A percentile compares a stretch with the other conserved stretches of the same genome.
Conservation (phyloP, 2,797 vertebrate species). For the Loriculus beryllinus region DNA sequence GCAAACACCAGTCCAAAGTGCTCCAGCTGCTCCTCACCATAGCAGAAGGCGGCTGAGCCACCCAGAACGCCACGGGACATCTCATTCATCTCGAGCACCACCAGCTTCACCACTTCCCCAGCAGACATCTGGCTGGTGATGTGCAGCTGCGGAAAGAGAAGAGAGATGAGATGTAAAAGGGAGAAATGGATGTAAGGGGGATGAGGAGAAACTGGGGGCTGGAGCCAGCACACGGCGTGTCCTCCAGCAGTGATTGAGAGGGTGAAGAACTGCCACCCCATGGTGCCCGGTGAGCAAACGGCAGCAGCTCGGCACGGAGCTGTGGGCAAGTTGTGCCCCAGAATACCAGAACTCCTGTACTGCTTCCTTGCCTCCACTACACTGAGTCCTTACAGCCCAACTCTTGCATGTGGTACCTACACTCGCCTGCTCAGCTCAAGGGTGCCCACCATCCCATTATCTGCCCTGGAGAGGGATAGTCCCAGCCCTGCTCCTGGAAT, state of each 20-base stretch:
- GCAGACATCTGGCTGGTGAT: slow-evolving; percentile 82
- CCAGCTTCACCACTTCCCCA: slow-evolving; percentile 85
- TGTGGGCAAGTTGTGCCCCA: rapidly evolving
- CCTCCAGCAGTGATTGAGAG: rapidly evolving
- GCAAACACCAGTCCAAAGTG: slow-evolving; percentile 87
- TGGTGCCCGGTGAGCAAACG: rapidly evolving
- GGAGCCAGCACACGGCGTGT: rapidly evolving
- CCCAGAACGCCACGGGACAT: slow-evolving; percentile 75
- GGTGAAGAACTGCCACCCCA: background rate
- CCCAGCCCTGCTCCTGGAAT: background rate
- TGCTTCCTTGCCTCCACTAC: background rate
- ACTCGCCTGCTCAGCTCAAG: rapidly evolving
- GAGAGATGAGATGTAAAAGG: background rate
- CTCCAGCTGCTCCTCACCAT: slow-evolving; percentile 82
- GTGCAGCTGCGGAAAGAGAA: slow-evolving; percentile 78
- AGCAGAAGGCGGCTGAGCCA: slow-evolving; percentile 69
- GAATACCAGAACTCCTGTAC: rapidly evolving
- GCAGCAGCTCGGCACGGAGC: background rate
- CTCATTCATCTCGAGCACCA: slow-evolving; percentile 87
- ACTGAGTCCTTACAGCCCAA: background rate
- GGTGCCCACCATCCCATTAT: background rate
- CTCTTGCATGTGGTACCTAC: background rate
- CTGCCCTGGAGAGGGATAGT: rapidly evolving
- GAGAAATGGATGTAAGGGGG: background rate
- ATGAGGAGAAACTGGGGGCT: background rate